Base-by-base conservation (phyloP, 2,797 vertebrate species). In the Aselliscus stoliczkanus region DNA sequence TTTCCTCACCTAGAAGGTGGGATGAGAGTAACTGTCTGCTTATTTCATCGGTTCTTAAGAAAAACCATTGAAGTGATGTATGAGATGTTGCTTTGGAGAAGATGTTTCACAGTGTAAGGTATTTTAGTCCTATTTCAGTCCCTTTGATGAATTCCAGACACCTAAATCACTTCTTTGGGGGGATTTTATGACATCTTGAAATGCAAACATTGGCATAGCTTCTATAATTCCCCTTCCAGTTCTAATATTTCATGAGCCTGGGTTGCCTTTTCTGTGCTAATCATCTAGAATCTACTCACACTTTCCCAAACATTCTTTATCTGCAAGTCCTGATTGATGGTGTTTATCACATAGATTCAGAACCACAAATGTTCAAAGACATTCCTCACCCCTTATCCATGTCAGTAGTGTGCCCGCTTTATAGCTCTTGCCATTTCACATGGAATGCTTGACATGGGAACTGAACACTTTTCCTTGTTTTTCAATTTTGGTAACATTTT, bases 181-280 rank as follows among this genome's bases (percentile, higher is more conserved):
- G 14, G 25, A 50, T 88, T 81, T 80, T 91, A 37, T 75, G 86
- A 27, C 65, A 18, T 70, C 14, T 87, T 64, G 70, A 56, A 77
- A 56, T 60, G 42, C 54, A 62, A 88, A 58, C 93, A 27, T 76
- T 89, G 39, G 34, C 73, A 67, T 42, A 90, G 34, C 12, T 65
- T 23, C 52, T 47, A 80, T 27, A 70, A 42, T 80, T 62, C 4
- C 8, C 10, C 27, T 69, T 67, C 0, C 1, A 67, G 27, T 80
- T 83, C 90, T 72, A 64, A 13, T 54, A 50, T 47, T 81, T 88
- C 25, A n/a, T 77, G 10, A 81, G 27, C 8, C 25, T 7, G 11
- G 54, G 4, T 84, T 95, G 7, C 18, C 44, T 47, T 60, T 73
- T 62, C 29, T 44, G 0, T 69, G 20, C 23, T 93, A n/a, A 56